phyloP scores from a whole-genome alignment of 2,113 vertebrate species.

The Tragulus kanchil region DNA sequence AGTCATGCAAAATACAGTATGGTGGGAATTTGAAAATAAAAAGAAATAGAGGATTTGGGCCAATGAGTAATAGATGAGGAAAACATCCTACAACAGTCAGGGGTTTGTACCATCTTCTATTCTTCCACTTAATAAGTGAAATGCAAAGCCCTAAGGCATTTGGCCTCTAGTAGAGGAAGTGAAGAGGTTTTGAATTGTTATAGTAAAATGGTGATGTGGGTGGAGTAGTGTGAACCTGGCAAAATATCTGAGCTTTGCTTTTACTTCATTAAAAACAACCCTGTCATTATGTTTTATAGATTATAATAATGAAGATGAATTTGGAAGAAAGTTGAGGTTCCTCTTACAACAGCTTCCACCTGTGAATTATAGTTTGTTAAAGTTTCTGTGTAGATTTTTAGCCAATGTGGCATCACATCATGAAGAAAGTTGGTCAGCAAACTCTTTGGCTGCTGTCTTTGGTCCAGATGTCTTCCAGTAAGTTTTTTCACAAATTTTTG shows the following conservation, averaged over 20 bases:
- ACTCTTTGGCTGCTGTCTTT: conserved; percentile 96
- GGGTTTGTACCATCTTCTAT: conserved; percentile 26
- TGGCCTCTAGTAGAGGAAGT: conserved; percentile 72
- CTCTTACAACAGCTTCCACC: conserved; percentile 98
- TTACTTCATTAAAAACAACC: conserved; percentile 70
- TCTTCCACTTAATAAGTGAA: conserved; percentile 26
- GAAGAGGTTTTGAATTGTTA: conserved; percentile 66
- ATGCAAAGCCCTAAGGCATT: conserved; percentile 51
- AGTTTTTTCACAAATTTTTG: conserved; percentile 84
- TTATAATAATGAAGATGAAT: conserved; percentile 96
- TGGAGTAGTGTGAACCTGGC: conserved; percentile 72
- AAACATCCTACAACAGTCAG: conserved; percentile 54
- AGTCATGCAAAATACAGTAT: conserved; percentile 40
- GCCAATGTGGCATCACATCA: conserved; percentile 96
- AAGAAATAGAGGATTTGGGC: conserved; percentile 32
- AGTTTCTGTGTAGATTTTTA: conserved; percentile 98
- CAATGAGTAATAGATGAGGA: conserved; percentile 53
- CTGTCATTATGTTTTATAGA: conserved; percentile 90
- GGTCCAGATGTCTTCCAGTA: conserved; percentile 99
- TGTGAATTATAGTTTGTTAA: conserved; percentile 97
- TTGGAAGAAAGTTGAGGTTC: conserved; percentile 96
- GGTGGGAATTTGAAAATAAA: background rate
- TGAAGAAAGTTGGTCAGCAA: conserved; percentile 96
- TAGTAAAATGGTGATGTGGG: conserved; percentile 66
- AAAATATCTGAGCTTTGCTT: conserved; percentile 74